Base-by-base conservation (phyloP, 2,113 vertebrate genomes). In the Speoplatyrhinus poulsoni region DNA sequence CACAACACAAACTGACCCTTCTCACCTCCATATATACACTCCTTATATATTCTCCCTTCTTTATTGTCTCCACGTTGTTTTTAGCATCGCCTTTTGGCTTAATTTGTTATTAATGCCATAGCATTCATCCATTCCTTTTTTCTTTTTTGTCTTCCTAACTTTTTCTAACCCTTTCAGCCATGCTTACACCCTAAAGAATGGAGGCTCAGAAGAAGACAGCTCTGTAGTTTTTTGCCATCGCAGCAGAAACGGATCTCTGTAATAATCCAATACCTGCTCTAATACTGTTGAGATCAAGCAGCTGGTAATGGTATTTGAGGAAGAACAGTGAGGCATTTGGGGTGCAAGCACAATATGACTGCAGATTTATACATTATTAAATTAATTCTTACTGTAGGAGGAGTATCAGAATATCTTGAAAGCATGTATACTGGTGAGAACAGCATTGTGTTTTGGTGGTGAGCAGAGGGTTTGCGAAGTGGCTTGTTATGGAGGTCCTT, bases 331-430 rank as follows among this genome's bases (percentile, higher is more conserved):
- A 76, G 36, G 36, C 36, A 69, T 75, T 75, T 67, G 48, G 69
- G 71, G 67, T 56, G 77, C 59, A 73, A 76, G 55, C 63, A 77
- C 58, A 71, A 72, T 54, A 33, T 70, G 47, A 58, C 66, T 75
- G 54, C 69, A 77, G 78, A 75, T 83, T 84, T 72, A 67, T 56
- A 80, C 78, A 55, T 82, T 71, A 71, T 82, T 71, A 73, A 66
- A 77, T 69, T 3, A 68, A 76, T 64, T 26, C 77, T 80, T 65
- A 41, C 36, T 41, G 36, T 67, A 72, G 82, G 72, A 72, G 52
- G 26, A 17, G 56, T 54, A 62, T 62, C 73, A 73, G 69, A 70
- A 71, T 47, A 46, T 57, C 77, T 62, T 69, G 61, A 70, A 36
- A 76, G 69, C 46, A 41, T 65, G 68, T 70, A 61, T 49, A 52